Conservation (phyloP, 1,140 invertebrate genomes). For the Drosophila parabipectinata region DNA sequence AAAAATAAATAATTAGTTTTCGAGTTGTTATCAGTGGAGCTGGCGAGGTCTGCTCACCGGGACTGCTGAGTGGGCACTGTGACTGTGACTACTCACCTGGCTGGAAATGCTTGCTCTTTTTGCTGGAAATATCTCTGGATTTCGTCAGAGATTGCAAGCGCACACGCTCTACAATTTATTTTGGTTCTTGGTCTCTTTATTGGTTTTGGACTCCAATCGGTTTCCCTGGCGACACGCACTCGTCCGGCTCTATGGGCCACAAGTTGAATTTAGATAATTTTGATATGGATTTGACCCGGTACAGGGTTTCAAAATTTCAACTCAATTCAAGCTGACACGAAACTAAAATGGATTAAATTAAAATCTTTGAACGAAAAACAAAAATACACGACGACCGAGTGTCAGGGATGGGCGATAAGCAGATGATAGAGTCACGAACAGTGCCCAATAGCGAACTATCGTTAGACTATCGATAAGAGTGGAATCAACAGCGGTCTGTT, state of each 20-base stretch:
- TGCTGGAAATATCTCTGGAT: conserved; percentile 3
- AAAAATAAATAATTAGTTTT: neutral
- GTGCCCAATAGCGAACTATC: neutral
- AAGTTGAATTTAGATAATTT: neutral
- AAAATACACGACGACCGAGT: neutral
- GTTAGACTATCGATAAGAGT: neutral
- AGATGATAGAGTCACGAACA: neutral
- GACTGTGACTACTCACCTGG: neutral
- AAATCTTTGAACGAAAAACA: neutral
- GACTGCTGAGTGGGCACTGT: conserved; percentile 39
- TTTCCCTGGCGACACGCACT: conserved; percentile 1
- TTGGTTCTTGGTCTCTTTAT: neutral
- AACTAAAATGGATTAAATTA: neutral
- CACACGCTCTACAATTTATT: neutral
- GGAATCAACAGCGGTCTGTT: neutral
- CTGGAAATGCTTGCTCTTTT: neutral
- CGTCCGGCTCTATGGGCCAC: neutral
- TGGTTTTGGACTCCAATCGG: neutral
- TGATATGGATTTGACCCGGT: neutral
- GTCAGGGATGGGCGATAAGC: neutral
- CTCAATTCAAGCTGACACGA: neutral
- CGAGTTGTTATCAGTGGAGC: neutral
- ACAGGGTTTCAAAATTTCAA: neutral
- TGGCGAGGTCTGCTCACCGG: conserved; percentile 25
- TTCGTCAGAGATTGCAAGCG: conserved; percentile 1